Base-by-base conservation (phyloP, 2,888 invertebrate genomes). In the Aricia artaxerxes region DNA sequence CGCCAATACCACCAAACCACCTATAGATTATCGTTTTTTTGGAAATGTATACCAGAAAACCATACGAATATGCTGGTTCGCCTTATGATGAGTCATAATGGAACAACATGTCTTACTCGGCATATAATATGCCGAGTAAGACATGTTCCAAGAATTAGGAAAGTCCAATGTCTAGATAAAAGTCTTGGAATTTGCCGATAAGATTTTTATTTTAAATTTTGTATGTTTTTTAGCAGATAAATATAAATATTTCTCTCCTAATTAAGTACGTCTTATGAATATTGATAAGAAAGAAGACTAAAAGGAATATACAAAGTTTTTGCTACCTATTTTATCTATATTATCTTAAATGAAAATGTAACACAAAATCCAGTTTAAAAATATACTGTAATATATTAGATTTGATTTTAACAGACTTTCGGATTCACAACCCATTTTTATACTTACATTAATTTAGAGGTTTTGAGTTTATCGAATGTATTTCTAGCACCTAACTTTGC, bases 121-220 rank as follows among this genome's bases (percentile, higher is more conserved):
- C 24, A 24, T 76, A 76, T 53, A 31, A 40, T 40, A 5, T 40
- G 5, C 38, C 3, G 4, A 38, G 4, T 2, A 73, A 75, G 44
- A 75, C 53, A 16, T 76, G 53, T 76, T 76, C 53, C 76, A 53
- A 76, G 76, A 76, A 76, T 76, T 57, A 76, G 57, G 49, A 53
- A 31, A 9, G 16, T 9, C 57, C 16, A 49, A 76, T 35, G 35
- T 49, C 4, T 75, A 75, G 76, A 57, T 76, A 76, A 57, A 53
- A 49, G 76, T 31, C 6, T 76, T 35, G 44, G 57, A 76, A 57
- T 57, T 13, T 31, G 9, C 6, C 5, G 24, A 2, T 4, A 13
- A 24, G 6, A 4, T 49, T 75, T 75, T 75, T 3, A 9, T 75
- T 75, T 13, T 53, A 53, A 38, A 13, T 4, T 11, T 35, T 38